Base-by-base conservation (phyloP, 2,797 vertebrate species). In the Darevskia mixta region DNA sequence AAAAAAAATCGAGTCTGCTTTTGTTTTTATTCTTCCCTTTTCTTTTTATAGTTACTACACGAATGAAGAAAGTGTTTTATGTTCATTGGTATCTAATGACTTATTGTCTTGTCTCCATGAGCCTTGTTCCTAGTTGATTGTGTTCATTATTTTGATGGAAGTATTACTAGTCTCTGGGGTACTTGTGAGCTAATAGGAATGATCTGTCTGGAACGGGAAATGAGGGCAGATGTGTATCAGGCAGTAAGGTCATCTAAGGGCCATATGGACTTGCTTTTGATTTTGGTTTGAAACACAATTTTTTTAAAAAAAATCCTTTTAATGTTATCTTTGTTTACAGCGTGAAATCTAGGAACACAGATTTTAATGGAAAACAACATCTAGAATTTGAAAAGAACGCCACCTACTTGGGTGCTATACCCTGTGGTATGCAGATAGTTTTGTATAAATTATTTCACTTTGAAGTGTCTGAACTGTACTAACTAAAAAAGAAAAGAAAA, bases 301-400 rank as follows among this genome's bases (percentile, higher is more conserved):
- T 69, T 84, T 84, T 41, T 2, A 41, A 75, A 85, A 82, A 85
- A 77, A 55, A 15, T 49, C 41, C 69, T 85, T 72, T 55, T 6
- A 75, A 82, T 71, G 86, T 71, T 61, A 89, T 82, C 66, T 93
- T 93, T 90, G 81, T 88, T 94, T 92, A 91, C 49, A 49, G 10
- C 35, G 41, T 29, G 72, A 87, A 92, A 23, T 79, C 84, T 86
- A 35, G 61, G 89, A 93, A 86, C 55, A 43, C 90, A 87, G 67
- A 29, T 81, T 90, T 88, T 66, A 79, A 4, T 90, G 87, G 61
- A 82, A 29, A 4, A 55, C 85, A 25, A 79, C n/a, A 81, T 88
- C 78, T 87, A 91, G 80, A 41, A 89, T 8, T 88, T 73, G 49
- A 90, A 92, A 88, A 72, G 1, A 45, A 29, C 91, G 86, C 7